A percentile compares a stretch with the other conserved stretches of the same genome.
These are phyloP conservation scores for Vulpes vulpes DNA, from an alignment of 2,113 vertebrate genomes.

Conservation along the genomic window DNA sequence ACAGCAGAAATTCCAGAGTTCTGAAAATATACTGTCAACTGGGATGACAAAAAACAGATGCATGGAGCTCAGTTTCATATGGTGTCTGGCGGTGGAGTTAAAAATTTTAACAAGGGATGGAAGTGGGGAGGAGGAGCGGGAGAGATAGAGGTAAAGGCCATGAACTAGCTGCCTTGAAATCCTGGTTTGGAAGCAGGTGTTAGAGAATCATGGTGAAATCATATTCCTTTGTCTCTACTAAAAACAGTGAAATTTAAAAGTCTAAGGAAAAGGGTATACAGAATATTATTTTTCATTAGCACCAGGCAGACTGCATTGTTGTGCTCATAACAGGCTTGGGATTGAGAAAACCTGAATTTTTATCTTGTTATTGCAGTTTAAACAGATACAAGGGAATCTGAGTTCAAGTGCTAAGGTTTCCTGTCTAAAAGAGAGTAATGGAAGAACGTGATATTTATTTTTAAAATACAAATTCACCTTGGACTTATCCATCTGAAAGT, in stretches of 20 bases:
- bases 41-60: constrained; percentile 80
- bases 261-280: neutral
- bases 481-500: neutral
- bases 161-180: constrained; percentile 7
- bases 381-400: neutral
- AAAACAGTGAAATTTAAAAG: constrained; percentile 28
- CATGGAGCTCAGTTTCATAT: constrained; percentile 54
- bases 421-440: neutral
- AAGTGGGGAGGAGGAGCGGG: neutral
- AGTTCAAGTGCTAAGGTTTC: neutral
- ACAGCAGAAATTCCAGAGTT: constrained; percentile 72
- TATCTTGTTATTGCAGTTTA: neutral
- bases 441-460: neutral
- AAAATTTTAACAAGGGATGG: constrained; percentile 59
- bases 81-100: constrained; percentile 63
- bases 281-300: neutral
- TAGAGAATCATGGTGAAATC: neutral
- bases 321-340: neutral
- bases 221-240: neutral
- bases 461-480: constrained; percentile 31
- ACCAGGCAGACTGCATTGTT: neutral
- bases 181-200: constrained; percentile 53
- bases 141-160: constrained; percentile 3
- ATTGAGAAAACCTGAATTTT: constrained; percentile 54
- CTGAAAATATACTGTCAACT: constrained; percentile 78